Conservation (phyloP, 2,797 vertebrate species). For the Rhinoraja longicauda region DNA sequence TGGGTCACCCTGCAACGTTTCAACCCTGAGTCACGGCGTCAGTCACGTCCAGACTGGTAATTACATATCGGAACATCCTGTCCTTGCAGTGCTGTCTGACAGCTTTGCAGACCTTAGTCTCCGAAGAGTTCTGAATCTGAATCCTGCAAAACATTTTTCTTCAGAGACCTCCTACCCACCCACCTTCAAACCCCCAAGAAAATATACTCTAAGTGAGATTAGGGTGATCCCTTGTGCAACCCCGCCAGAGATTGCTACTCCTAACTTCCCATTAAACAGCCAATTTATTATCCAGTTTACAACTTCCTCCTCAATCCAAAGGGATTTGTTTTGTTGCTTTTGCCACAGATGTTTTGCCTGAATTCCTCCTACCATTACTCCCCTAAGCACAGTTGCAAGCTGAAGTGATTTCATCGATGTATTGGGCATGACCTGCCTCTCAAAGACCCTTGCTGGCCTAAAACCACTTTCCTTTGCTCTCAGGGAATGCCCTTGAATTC, state of each 20-base stretch:
- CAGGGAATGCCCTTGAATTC: background rate
- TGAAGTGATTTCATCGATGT: background rate
- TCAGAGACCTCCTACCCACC: background rate
- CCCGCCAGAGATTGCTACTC: background rate
- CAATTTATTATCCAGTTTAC: constrained; percentile 6
- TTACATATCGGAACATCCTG: background rate
- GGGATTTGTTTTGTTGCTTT: background rate
- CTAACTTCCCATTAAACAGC: background rate
- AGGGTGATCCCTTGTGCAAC: background rate
- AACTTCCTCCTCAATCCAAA: background rate
- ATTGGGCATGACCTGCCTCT: background rate
- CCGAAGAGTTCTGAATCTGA: background rate
- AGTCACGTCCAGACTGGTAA: background rate
- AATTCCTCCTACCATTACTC: background rate
- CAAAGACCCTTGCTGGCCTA: background rate
- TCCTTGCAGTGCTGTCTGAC: background rate
- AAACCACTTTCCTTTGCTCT: constrained; percentile 23
- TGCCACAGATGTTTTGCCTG: background rate
- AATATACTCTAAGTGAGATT: background rate
- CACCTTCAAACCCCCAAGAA: background rate
- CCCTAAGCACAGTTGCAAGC: background rate
- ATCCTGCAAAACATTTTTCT: background rate
- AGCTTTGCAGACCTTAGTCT: background rate
- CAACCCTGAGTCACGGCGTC: background rate
- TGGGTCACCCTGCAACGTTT: background rate